Percentiles rank a stretch among this genome's conserved stretches.
These are phyloP conservation scores for Casuarius casuarius DNA, from an alignment of 2,113 vertebrate species.

Conservation along the genomic window DNA sequence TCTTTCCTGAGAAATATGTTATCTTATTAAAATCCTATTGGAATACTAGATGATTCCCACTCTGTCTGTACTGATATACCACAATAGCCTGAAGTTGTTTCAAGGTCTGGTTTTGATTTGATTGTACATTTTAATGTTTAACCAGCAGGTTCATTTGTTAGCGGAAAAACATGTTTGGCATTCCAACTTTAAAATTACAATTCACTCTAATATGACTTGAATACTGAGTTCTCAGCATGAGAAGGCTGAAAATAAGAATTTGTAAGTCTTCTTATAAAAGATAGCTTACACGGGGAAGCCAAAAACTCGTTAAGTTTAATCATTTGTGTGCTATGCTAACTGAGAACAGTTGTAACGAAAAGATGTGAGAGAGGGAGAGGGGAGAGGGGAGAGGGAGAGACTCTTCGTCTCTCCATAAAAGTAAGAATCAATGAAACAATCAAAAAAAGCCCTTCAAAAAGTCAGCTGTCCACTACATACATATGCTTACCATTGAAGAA, in stretches of 20 bases:
- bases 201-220: background rate
- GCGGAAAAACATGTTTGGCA: background rate
- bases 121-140: conserved; percentile 18
- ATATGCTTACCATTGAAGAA: background rate
- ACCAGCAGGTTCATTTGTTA: background rate
- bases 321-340: rapidly evolving
- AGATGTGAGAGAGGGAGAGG: background rate
- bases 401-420: background rate
- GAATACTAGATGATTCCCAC: background rate
- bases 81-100: background rate
- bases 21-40: background rate
- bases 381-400: background rate
- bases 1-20: conserved; percentile 3
- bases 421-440: background rate
- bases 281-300: rapidly evolving
- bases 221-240: background rate
- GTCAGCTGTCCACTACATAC: background rate
- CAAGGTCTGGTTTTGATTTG: background rate
- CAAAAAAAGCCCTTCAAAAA: background rate
- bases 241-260: conserved; percentile 5
- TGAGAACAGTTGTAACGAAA: background rate
- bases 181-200: conserved; percentile 44
- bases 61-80: background rate
- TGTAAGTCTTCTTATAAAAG: background rate
- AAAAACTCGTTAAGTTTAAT: background rate